phyloP scores from a whole-genome alignment of 2,113 vertebrate species.

The Myotis davidii region DNA sequence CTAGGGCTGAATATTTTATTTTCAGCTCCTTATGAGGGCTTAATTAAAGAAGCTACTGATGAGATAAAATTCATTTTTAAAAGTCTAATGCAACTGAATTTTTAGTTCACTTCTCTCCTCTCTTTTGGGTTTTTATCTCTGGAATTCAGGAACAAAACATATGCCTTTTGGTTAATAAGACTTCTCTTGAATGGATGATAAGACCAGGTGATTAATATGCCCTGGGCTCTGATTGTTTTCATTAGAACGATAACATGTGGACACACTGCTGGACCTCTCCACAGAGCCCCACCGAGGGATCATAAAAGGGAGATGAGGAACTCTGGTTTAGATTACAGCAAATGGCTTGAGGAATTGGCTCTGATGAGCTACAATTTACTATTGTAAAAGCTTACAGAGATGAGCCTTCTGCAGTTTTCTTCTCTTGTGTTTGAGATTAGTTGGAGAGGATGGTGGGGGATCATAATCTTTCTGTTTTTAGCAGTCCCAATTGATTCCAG shows the following conservation, averaged over 20 bases:
- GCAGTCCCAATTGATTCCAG: background rate
- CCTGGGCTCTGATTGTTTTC: conserved; percentile 78
- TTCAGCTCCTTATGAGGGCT: background rate
- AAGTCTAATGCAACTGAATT: conserved; percentile 65
- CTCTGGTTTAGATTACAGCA: conserved; percentile 82
- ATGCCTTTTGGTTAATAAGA: conserved; percentile 81
- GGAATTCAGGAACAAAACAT: conserved; percentile 82
- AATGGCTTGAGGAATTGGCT: conserved; percentile 74
- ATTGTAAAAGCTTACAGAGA: conserved; percentile 57
- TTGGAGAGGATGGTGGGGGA: background rate
- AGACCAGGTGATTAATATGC: conserved; percentile 83
- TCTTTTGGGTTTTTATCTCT: conserved; percentile 81
- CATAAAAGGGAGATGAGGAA: conserved; percentile 80
- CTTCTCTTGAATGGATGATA: conserved; percentile 80
- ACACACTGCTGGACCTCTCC: conserved; percentile 59
- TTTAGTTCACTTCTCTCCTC: conserved; percentile 75
- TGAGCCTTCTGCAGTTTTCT: conserved; percentile 49
- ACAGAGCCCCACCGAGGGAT: conserved; percentile 43
- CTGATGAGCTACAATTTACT: conserved; percentile 21
- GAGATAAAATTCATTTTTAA: background rate
- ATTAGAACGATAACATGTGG: conserved; percentile 70
- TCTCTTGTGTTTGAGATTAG: conserved; percentile 66
- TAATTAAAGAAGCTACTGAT: conserved; percentile 24
- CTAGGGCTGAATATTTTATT: background rate
- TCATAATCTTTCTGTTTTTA: background rate